A percentile compares a stretch with the other conserved stretches of the same genome.
phyloP scores from a whole-genome alignment of 2,888 invertebrate genomes.

The Rotaria socialis region DNA sequence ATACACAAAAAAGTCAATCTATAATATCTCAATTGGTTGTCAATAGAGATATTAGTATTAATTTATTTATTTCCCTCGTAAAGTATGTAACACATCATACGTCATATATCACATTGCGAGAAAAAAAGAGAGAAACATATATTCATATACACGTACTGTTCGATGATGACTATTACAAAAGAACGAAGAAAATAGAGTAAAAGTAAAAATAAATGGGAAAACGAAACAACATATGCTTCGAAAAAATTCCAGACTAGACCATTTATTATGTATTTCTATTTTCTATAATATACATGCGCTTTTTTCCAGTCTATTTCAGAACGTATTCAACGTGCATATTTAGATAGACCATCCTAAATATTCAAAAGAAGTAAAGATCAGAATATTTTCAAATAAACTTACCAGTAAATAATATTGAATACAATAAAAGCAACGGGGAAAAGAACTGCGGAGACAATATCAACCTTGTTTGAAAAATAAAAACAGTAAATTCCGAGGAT shows the following conservation, averaged over 20 bases:
- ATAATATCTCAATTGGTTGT: not conserved
- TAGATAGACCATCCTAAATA: conserved; percentile 45
- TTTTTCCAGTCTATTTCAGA: not conserved
- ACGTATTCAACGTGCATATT: conserved; percentile 44
- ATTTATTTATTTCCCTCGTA: not conserved
- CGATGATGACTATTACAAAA: conserved; percentile 20
- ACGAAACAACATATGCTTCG: not conserved
- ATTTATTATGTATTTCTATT: not conserved
- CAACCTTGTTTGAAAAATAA: conserved; percentile 5
- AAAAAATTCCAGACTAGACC: not conserved
- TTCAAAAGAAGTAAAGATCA: not conserved
- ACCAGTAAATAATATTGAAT: conserved; percentile 47
- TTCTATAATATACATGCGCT: not conserved
- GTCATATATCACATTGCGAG: not conserved
- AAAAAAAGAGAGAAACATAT: not conserved
- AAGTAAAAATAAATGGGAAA: not conserved
- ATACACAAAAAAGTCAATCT: not conserved
- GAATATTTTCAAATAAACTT: not conserved
- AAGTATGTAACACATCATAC: conserved; percentile 1
- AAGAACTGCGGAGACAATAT: conserved; percentile 44
- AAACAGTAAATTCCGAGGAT: too few species aligned
- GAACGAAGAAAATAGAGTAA: not conserved
- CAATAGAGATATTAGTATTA: not conserved
- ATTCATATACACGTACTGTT: not conserved
- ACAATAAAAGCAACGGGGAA: conserved; percentile 45